Percentiles rank a stretch among this genome's conserved stretches.
These are phyloP conservation scores for Oxyura jamaicensis DNA, from an alignment of 2,113 vertebrate genomes.

Conservation along the genomic window DNA sequence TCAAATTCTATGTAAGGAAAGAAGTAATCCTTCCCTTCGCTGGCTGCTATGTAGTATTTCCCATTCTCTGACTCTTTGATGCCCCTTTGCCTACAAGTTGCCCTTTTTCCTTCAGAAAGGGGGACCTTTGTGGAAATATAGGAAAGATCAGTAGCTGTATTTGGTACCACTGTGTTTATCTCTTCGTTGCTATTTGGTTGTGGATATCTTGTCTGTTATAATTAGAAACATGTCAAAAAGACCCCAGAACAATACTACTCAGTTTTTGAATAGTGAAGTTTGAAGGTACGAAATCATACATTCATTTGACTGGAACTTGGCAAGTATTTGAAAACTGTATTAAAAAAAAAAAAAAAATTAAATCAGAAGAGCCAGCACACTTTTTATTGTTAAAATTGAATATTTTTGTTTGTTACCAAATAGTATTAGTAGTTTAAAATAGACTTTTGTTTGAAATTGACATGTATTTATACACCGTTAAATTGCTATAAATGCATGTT, in stretches of 20 bases:
- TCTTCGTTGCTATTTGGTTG: background rate
- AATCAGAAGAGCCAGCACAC: rapidly evolving
- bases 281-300: background rate
- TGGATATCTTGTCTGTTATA: background rate
- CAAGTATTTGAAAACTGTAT: background rate
- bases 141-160: background rate
- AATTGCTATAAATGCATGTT: background rate
- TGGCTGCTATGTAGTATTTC: background rate
- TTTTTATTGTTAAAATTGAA: background rate
- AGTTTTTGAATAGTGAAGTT: background rate
- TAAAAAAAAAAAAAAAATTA: background rate
- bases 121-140: background rate
- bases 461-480: background rate
- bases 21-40: background rate
- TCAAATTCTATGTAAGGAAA: background rate
- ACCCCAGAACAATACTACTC: rapidly evolving
- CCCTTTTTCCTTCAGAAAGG: background rate
- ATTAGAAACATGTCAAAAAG: background rate
- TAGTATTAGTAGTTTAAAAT: background rate
- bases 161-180: background rate
- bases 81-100: background rate
- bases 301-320: background rate
- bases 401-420: background rate
- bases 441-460: background rate
- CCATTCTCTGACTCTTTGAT: background rate